Evolutionary conservation across 1,140 invertebrate species (phyloP).

Genomic region (Drosophila ogumai): DNA sequence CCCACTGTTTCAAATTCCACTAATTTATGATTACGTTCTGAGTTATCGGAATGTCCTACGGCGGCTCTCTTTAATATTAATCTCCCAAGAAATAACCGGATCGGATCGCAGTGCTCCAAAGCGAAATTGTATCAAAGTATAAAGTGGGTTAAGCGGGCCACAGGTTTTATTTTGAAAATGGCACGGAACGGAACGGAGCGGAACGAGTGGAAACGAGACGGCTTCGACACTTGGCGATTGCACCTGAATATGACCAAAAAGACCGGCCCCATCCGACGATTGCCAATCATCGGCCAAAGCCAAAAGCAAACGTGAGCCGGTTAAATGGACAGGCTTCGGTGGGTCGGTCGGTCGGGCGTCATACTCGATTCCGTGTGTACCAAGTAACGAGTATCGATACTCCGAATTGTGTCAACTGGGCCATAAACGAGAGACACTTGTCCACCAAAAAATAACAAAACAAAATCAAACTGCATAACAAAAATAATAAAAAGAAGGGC

Average conservation of each 20-base stretch:
- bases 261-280: slow-evolving; percentile 26
- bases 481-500: not conserved
- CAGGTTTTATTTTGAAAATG: slow-evolving; percentile 58
- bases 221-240: slow-evolving; percentile 62
- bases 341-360: not conserved
- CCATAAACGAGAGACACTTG: slow-evolving; percentile 17
- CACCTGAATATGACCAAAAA: slow-evolving; percentile 33
- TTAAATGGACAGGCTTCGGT: slow-evolving; percentile 44
- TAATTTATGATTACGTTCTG: slow-evolving; percentile 2
- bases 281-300: slow-evolving; percentile 57
- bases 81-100: slow-evolving; percentile 65
- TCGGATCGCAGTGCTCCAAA: slow-evolving; percentile 22
- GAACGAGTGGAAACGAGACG: slow-evolving; percentile 40
- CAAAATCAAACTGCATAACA: slow-evolving; percentile 7
- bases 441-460: not conserved
- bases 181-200: slow-evolving; percentile 41
- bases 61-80: slow-evolving; percentile 25
- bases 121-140: not conserved
- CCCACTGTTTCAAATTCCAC: not conserved
- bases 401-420: slow-evolving; percentile 40
- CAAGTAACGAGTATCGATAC: slow-evolving; percentile 6
- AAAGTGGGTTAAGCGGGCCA: slow-evolving; percentile 74
- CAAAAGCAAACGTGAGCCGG: slow-evolving; percentile 33
- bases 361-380: not conserved
- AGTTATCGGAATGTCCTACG: slow-evolving; percentile 62